Evolutionary conservation across 92 coral and sea anemone genomes (phyloP), one percentile per base, ranked within the genome.

Genomic region (Paramuricea clavata): DNA sequence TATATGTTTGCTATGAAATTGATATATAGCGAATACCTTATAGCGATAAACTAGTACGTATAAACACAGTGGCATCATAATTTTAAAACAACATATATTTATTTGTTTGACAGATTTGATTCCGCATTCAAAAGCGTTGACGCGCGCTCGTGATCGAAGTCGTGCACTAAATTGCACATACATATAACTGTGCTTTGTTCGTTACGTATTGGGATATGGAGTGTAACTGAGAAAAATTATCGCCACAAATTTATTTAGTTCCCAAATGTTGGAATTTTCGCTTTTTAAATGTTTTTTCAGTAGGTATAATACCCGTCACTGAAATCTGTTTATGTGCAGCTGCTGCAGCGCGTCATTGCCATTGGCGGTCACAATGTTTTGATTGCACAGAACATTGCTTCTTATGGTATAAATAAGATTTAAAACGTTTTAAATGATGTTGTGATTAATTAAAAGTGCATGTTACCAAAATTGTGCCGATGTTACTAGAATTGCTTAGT

Each of bases 281-380:
- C 1, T 39, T 17, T 21, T 72, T n/a, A 39, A 72, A 23, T 1
- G 23, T 74, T 72, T 36, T 39, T 72, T n/a, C 16, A 28, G 52
- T 39, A 44, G 32, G 36, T 39, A 22, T 6, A 26, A 19, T 22
- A 72, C 52, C 57, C 50, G 50, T 72, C 30, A 39, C 72, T 17
- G 57, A 59, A 67, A 35, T 31, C 42, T 56, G 44, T 16, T 32
- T 31, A 60, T 3, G 21, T 56, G 50, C 73, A 79, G 84, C 84
- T 79, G 84, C 84, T 31, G 21, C 21, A 28, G 22, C 84, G 82
- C 68, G 68, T 76, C 82, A 54, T 76, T 61, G 79, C 76, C 49
- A 22, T 44, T 73, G 79, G 64, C 57, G 42, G 35, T 76, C 82
- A 52, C 79, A 42, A 42, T 76, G 69, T 76, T 76, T 61, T 76